These are phyloP conservation scores for Cephus cinctus DNA, from an alignment of 1,140 invertebrate species.

Conservation along the genomic window DNA sequence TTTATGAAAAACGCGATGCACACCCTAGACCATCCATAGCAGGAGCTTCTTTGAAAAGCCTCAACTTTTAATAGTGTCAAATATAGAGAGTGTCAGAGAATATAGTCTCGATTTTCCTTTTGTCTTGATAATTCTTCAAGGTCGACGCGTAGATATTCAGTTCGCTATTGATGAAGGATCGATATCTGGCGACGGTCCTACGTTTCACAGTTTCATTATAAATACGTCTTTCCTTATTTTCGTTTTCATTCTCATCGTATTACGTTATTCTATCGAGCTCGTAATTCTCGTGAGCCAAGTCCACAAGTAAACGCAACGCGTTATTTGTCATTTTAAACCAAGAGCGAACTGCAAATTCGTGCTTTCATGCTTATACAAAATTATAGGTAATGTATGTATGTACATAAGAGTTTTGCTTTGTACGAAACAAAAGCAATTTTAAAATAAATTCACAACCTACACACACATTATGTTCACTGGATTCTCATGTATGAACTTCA, in stretches of 20 bases:
- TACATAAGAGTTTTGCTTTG: constrained; percentile 38
- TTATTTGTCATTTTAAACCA: too few species aligned
- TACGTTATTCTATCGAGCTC: too few species aligned
- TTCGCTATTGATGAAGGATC: constrained; percentile 11
- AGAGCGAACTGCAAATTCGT: constrained; percentile 13
- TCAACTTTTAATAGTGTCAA: constrained; percentile 13
- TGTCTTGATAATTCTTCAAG: constrained; percentile 13
- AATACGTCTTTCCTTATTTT: too few species aligned
- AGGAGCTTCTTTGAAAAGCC: constrained; percentile 34
- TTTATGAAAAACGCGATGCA: too few species aligned
- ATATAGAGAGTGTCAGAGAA: too few species aligned
- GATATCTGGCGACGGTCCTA: too few species aligned
- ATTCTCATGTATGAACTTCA: constrained; percentile 27
- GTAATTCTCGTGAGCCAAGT: too few species aligned
- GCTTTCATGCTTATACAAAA: constrained; percentile 22
- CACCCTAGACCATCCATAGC: constrained; percentile 47
- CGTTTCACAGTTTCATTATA: too few species aligned
- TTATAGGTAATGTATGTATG: constrained; percentile 34
- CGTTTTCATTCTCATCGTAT: too few species aligned
- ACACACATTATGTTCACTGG: constrained; percentile 36
- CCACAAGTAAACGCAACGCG: too few species aligned
- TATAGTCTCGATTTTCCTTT: constrained; percentile 10
- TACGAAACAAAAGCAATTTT: constrained; percentile 35
- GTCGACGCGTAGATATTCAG: constrained; percentile 20
- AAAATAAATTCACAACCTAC: constrained; percentile 51